Evolutionary conservation across 2,113 vertebrate genomes (phyloP).

Genomic region (Bubo blakistoni): DNA sequence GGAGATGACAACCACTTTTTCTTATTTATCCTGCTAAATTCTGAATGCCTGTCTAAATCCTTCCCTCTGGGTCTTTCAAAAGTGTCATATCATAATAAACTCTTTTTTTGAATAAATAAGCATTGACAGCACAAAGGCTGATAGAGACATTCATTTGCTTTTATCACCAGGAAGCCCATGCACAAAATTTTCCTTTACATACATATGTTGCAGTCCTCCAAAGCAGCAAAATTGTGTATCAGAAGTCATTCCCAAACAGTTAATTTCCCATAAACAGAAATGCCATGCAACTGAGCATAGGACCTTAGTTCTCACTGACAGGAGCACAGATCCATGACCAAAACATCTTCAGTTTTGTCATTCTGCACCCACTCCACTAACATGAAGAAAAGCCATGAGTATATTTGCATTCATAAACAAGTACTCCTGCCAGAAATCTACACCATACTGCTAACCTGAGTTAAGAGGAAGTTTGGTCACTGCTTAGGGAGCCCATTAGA

Average conservation of each 20-base stretch:
- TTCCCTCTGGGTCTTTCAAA: constrained; percentile 12
- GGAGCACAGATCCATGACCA: background rate
- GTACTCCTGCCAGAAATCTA: background rate
- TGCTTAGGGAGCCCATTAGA: background rate
- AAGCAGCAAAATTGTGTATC: background rate
- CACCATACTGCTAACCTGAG: background rate
- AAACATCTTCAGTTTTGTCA: background rate
- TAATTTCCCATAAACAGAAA: background rate
- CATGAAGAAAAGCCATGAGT: background rate
- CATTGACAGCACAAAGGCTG: constrained; percentile 9
- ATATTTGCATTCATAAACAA: background rate
- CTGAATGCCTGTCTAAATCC: background rate
- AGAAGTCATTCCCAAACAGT: background rate
- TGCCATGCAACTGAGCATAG: background rate
- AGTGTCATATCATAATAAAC: background rate
- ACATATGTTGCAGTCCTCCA: background rate
- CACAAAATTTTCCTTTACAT: background rate
- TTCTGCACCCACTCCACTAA: background rate
- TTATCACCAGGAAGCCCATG: background rate
- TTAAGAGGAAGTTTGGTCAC: background rate
- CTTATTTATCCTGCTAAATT: background rate
- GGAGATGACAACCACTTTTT: background rate
- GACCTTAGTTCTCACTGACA: background rate
- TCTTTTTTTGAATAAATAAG: constrained; percentile 17
- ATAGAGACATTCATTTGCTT: background rate